Evolutionary conservation across 2,797 vertebrate species (phyloP).

Genomic region (Mus minutoides): DNA sequence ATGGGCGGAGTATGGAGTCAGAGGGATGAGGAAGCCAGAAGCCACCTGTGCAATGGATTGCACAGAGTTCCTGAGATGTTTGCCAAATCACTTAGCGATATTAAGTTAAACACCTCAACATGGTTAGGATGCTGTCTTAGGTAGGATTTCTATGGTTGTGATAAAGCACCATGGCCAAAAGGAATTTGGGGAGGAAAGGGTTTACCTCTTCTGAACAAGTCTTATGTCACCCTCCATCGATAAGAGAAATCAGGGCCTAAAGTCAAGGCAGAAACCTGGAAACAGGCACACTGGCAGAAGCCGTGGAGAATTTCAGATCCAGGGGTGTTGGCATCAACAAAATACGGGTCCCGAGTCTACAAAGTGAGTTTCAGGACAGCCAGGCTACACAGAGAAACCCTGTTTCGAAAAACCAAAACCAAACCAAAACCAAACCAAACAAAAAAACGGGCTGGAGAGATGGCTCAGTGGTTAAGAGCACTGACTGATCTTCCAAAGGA

Average conservation of each 20-base stretch:
- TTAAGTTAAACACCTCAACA: background rate
- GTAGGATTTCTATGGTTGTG: background rate
- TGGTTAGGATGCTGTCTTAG: background rate
- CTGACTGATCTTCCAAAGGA: too few species aligned
- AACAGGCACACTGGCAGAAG: background rate
- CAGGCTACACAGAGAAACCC: too few species aligned
- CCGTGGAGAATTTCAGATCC: background rate
- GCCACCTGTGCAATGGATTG: background rate
- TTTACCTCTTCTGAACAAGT: too few species aligned
- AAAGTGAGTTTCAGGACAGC: too few species aligned
- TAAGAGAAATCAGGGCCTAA: background rate
- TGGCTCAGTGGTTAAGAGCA: too few species aligned
- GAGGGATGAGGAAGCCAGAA: background rate
- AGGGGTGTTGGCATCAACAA: background rate
- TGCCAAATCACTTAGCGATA: background rate
- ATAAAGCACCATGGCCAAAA: background rate
- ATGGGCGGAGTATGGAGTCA: fast-evolving
- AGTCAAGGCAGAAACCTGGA: background rate
- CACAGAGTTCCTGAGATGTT: background rate
- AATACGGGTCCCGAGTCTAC: too few species aligned
- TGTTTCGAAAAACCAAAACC: too few species aligned
- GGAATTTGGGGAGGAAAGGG: background rate
- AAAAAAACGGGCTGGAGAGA: too few species aligned
- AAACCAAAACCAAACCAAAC: too few species aligned
- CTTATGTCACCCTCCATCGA: background rate